A percentile compares a stretch with the other conserved stretches of the same genome.
phyloP scores from a whole-genome alignment of 2,888 invertebrate species.

The Pyrgus malvae region DNA sequence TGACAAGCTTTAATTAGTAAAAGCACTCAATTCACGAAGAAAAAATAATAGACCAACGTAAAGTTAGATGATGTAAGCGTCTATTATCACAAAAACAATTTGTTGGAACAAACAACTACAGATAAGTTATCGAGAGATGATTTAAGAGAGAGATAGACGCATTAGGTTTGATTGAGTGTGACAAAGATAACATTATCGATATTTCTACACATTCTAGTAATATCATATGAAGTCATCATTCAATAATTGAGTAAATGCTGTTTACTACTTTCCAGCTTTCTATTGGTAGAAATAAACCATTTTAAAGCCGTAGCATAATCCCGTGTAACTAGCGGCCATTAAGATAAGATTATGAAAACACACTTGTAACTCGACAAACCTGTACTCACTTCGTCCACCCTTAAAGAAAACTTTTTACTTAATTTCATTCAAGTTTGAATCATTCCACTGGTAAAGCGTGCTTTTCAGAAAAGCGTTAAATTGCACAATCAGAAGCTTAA shows the following conservation, averaged over 20 bases:
- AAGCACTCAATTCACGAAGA: slow-evolving; percentile 8
- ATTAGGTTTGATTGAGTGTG: slow-evolving; percentile 7
- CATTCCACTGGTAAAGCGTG: too few relatives aligned
- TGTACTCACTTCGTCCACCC: too few relatives aligned
- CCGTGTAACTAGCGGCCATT: too few relatives aligned
- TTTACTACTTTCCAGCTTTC: slow-evolving; percentile 4
- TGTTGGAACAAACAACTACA: slow-evolving; percentile 33
- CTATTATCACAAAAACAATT: slow-evolving; percentile 32
- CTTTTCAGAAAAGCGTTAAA: too few relatives aligned
- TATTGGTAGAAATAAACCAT: neutral
- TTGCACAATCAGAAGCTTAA: too few relatives aligned
- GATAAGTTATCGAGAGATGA: slow-evolving; percentile 34
- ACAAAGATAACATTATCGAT: slow-evolving; percentile 23
- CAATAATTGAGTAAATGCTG: slow-evolving; percentile 17
- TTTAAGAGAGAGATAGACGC: slow-evolving; percentile 31
- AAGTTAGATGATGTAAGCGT: slow-evolving; percentile 32
- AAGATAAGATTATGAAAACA: too few relatives aligned
- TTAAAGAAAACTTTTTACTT: too few relatives aligned
- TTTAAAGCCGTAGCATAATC: neutral
- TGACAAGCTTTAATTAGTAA: slow-evolving; percentile 20
- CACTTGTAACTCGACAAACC: too few relatives aligned
- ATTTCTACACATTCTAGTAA: slow-evolving; percentile 5
- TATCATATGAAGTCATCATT: slow-evolving; percentile 3
- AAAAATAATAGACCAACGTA: slow-evolving; percentile 14
- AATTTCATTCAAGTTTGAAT: too few relatives aligned